Evolutionary conservation across 2,888 invertebrate genomes (phyloP).

Genomic region (Cryptophagus acutangulus): DNA sequence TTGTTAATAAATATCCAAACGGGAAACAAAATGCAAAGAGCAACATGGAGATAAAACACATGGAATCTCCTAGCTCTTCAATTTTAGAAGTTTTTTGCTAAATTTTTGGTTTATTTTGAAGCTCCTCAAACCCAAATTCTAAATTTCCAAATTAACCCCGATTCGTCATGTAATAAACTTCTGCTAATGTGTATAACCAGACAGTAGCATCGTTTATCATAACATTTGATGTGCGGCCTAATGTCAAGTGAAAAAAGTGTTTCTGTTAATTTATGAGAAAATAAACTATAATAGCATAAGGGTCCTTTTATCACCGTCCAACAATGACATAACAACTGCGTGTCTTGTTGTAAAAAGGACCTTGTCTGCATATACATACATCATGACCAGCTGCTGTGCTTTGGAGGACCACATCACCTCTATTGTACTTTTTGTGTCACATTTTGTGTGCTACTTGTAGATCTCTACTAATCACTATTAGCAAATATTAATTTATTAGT

Average conservation of each 20-base stretch:
- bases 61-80: no score
- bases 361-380: slow-evolving; percentile 1
- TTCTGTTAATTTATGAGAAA: not conserved
- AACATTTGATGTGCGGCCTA: slow-evolving; percentile 4
- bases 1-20: no score
- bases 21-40: no score
- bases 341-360: no score
- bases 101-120: no score
- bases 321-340: slow-evolving; percentile 2
- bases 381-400: slow-evolving; percentile 3
- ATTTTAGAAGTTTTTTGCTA: no score
- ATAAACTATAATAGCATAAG: slow-evolving; percentile 3
- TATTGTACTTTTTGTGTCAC: not conserved
- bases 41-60: no score
- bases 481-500: no score
- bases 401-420: slow-evolving; percentile 5
- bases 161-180: not conserved
- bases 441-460: not conserved
- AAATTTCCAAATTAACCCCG: not conserved
- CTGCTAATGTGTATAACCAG: not conserved
- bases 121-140: slow-evolving; percentile 1
- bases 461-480: not conserved
- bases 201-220: not conserved
- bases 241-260: not conserved
- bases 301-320: slow-evolving; percentile 3